Evolutionary conservation across 2,113 vertebrate species (phyloP).

Genomic region (Crotalus tigris): DNA sequence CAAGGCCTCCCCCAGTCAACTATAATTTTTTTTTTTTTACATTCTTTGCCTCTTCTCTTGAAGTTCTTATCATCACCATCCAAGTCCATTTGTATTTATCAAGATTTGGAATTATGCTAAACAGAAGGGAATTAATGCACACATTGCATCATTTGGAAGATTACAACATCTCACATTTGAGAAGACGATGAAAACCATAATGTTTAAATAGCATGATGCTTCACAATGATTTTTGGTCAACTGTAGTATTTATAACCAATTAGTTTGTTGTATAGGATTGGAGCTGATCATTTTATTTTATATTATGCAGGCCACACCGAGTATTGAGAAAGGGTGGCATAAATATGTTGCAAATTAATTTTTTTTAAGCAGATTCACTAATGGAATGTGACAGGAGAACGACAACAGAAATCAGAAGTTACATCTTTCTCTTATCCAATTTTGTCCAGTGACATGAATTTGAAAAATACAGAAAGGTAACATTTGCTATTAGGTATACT

Average conservation of each 20-base stretch:
- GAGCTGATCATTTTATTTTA: not conserved
- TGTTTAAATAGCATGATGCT: not conserved
- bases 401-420: not conserved
- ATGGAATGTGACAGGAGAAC: not conserved
- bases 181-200: not conserved
- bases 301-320: not conserved
- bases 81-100: not conserved
- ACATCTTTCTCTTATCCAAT: not conserved
- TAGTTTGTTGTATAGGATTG: not conserved
- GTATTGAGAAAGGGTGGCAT: not conserved
- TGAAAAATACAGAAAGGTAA: not conserved
- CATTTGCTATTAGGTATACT: not conserved
- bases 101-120: not conserved
- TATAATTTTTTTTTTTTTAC: no score
- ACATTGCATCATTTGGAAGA: not conserved
- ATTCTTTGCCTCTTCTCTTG: not conserved
- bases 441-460: not conserved
- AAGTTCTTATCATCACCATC: not conserved
- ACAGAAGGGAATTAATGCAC: not conserved
- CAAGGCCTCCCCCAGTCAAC: no score
- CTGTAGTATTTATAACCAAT: not conserved
- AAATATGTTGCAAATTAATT: not conserved
- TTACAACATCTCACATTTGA: not conserved
- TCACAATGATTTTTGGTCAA: not conserved
- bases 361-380: not conserved